Conservation (phyloP, 2,113 vertebrate genomes). For the Cebidichthys violaceus region DNA sequence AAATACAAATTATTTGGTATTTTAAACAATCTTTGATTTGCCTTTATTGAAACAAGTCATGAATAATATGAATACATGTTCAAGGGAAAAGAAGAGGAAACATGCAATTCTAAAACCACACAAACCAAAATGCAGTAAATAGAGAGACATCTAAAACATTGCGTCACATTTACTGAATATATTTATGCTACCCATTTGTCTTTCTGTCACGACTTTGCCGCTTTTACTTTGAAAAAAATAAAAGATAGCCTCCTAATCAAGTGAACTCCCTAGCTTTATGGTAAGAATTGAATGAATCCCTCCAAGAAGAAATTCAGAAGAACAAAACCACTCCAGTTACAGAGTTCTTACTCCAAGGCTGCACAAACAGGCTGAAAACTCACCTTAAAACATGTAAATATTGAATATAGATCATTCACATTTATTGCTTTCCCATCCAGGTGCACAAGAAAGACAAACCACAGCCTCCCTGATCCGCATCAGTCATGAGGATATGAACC, state of each 20-base stretch:
- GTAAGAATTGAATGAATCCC: too few species aligned
- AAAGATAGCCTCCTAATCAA: not conserved
- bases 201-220: not conserved
- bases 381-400: not conserved
- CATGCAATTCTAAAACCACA: not conserved
- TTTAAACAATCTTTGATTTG: not conserved
- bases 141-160: too few species aligned
- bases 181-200: not conserved
- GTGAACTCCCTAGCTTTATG: not conserved
- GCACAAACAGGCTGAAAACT: not conserved
- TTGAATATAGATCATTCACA: not conserved
- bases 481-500: not conserved
- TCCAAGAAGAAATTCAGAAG: not conserved
- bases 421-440: not conserved
- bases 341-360: not conserved
- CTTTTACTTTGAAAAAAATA: conserved; percentile 23
- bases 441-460: not conserved
- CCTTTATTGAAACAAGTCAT: not conserved
- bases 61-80: not conserved
- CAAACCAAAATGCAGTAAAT: not conserved
- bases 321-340: not conserved
- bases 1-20: not conserved
- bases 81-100: not conserved
- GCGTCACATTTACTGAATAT: not conserved
- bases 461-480: not conserved